These are phyloP conservation scores for Porites australiensis DNA, from an alignment of 64 coral and sea anemone genomes.

Conservation along the genomic window DNA sequence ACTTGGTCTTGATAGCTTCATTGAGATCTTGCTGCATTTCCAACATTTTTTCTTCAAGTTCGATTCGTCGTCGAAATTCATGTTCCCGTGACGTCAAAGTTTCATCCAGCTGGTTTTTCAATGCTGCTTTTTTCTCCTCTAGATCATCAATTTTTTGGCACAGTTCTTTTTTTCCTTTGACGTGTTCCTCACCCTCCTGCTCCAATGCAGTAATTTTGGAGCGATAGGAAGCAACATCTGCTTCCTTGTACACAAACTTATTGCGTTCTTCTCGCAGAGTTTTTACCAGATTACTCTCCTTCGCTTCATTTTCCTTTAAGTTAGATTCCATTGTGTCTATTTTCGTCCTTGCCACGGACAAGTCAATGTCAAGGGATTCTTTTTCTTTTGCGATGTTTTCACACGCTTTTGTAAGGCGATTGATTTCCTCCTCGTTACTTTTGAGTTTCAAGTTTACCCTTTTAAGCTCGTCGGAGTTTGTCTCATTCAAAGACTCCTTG, in stretches of 20 bases:
- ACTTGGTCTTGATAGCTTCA: slow-evolving; percentile 1
- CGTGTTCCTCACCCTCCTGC: background rate
- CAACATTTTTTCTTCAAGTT: slow-evolving; percentile 25
- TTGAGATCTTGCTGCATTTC: slow-evolving; percentile 37
- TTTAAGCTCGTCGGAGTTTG: slow-evolving; percentile 10
- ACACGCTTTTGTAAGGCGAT: background rate
- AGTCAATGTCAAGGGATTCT: slow-evolving; percentile 30
- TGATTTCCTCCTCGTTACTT: slow-evolving; percentile 30
- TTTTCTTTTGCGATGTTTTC: slow-evolving; percentile 25
- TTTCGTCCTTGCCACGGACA: slow-evolving; percentile 31
- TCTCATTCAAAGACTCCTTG: slow-evolving; percentile 17
- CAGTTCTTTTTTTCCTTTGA: slow-evolving; percentile 36
- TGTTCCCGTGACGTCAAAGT: slow-evolving; percentile 13
- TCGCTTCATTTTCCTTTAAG: slow-evolving; percentile 4
- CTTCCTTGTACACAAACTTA: slow-evolving; percentile 20
- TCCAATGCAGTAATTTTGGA: slow-evolving; percentile 41
- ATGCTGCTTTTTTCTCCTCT: background rate
- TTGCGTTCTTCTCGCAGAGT: slow-evolving; percentile 37
- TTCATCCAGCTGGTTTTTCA: slow-evolving; percentile 16
- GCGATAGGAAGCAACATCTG: slow-evolving; percentile 34
- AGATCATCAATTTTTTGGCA: background rate
- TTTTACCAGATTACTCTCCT: slow-evolving; percentile 30
- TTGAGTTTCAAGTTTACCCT: slow-evolving; percentile 15
- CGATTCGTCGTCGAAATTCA: background rate
- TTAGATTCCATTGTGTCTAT: slow-evolving; percentile 38